Conservation (phyloP, 2,797 vertebrate genomes). For the Gephyroberyx darwinii region DNA sequence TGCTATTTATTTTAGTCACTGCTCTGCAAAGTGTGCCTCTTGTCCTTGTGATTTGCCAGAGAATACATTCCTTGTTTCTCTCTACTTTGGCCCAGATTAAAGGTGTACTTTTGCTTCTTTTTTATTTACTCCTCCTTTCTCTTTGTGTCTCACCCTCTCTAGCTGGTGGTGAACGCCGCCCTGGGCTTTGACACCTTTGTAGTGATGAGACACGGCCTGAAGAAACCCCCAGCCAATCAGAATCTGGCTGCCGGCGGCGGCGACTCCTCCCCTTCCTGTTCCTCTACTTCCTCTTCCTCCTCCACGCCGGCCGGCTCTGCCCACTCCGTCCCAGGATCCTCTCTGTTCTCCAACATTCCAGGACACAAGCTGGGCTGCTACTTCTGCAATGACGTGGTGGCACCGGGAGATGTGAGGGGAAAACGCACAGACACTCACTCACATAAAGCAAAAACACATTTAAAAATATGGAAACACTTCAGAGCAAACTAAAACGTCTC, state of each 20-base stretch:
- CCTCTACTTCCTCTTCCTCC: conserved; percentile 78
- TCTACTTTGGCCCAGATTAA: background rate
- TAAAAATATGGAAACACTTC: background rate
- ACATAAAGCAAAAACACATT: background rate
- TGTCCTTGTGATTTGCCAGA: background rate
- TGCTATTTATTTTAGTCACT: background rate
- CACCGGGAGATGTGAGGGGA: conserved; percentile 94
- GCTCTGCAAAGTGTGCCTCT: conserved; percentile 14
- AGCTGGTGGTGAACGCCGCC: conserved; percentile 96
- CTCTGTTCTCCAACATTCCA: conserved; percentile 97
- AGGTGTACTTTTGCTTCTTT: background rate
- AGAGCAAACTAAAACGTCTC: background rate
- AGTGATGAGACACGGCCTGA: conserved; percentile 97
- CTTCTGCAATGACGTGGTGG: conserved; percentile 99
- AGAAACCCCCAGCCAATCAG: conserved; percentile 78
- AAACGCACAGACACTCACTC: background rate
- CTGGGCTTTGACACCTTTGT: conserved; percentile 98
- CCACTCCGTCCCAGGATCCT: conserved; percentile 83
- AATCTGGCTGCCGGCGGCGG: conserved; percentile 70
- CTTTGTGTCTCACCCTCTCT: conserved; percentile 18
- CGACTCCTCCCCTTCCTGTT: conserved; percentile 78
- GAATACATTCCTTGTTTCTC: background rate
- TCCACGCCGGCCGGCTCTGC: conserved; percentile 70
- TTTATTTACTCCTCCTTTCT: conserved; percentile 10
- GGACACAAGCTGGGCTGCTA: conserved; percentile 98